Conservation (phyloP, 2,797 vertebrate species). For the Numenius phaeopus region DNA sequence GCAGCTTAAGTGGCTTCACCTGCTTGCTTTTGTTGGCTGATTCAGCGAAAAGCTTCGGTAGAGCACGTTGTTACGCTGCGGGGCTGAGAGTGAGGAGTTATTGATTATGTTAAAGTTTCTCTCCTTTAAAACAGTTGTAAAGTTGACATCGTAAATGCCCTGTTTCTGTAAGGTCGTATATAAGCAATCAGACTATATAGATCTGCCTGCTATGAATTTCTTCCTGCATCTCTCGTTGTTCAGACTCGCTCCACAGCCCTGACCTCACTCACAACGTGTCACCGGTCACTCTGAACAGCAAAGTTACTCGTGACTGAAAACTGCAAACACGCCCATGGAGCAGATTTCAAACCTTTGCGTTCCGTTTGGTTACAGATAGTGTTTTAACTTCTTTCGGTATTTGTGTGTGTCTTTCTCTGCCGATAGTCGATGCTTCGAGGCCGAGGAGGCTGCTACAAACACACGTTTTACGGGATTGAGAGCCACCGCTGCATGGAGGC, state of each 20-base stretch:
- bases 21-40: not conserved
- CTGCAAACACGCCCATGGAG: not conserved
- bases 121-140: not conserved
- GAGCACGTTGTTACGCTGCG: not conserved
- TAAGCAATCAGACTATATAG: too few relatives aligned
- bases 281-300: not conserved
- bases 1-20: not conserved
- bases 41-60: not conserved
- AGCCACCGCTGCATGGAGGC: slow-evolving; percentile 98
- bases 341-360: not conserved
- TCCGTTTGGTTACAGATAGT: not conserved
- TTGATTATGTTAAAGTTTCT: not conserved
- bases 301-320: not conserved
- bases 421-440: slow-evolving; percentile 93
- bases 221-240: not conserved
- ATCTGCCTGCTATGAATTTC: not conserved
- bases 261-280: accelerated
- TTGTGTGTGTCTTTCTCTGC: not conserved
- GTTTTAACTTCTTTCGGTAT: not conserved
- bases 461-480: slow-evolving; percentile 95
- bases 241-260: accelerated
- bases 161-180: not conserved
- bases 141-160: not conserved
- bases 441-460: slow-evolving; percentile 96
- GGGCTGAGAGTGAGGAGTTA: not conserved